These are phyloP conservation scores for Drosophila ficusphila DNA, from an alignment of 1,140 invertebrate species.

Conservation along the genomic window DNA sequence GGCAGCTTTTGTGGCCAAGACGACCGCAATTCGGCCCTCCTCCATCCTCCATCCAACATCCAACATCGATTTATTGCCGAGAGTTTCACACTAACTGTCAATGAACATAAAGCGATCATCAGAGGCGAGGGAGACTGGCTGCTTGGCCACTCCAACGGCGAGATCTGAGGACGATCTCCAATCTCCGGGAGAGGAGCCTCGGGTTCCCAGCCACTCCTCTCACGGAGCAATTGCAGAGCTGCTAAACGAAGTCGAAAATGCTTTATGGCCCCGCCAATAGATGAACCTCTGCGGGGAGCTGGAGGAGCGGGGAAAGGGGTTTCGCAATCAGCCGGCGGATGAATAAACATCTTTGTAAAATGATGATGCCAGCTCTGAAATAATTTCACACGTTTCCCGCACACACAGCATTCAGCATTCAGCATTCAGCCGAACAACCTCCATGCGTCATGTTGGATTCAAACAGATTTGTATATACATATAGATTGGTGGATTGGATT, in stretches of 20 bases:
- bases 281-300: neutral
- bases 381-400: slow-evolving; percentile 76
- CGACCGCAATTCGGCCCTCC: slow-evolving; percentile 61
- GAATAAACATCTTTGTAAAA: slow-evolving; percentile 83
- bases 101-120: slow-evolving; percentile 82
- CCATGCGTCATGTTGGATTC: slow-evolving; percentile 23
- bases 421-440: slow-evolving; percentile 16
- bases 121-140: slow-evolving; percentile 6
- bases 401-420: slow-evolving; percentile 52
- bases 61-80: slow-evolving; percentile 73
- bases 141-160: slow-evolving; percentile 15
- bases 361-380: slow-evolving; percentile 74
- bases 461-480: neutral
- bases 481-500: no score
- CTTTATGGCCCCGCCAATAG: slow-evolving; percentile 59
- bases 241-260: slow-evolving; percentile 57
- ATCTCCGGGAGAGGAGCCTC: slow-evolving; percentile 2
- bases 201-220: neutral
- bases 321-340: slow-evolving; percentile 46
- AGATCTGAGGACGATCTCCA: slow-evolving; percentile 41
- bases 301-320: no score
- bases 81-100: slow-evolving; percentile 79
- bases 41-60: no score
- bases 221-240: neutral
- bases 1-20: slow-evolving; percentile 63